Conservation (phyloP, 2,113 vertebrate species). For the Mandrillus leucophaeus region DNA sequence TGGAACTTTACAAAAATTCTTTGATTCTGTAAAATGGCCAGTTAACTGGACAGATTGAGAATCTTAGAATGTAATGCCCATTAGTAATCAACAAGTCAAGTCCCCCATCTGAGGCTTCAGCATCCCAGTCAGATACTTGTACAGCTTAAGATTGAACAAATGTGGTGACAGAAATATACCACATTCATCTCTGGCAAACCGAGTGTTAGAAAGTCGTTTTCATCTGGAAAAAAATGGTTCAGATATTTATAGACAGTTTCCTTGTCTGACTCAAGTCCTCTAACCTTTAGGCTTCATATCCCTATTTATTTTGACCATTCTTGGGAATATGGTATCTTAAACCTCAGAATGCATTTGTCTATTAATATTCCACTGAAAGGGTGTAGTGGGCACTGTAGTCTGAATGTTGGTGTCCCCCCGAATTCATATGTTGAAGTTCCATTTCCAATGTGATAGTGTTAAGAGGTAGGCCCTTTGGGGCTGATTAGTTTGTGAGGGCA, state of each 20-base stretch:
- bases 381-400: background rate
- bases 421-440: background rate
- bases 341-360: background rate
- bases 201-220: background rate
- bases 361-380: background rate
- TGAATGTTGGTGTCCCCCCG: background rate
- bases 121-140: background rate
- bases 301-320: background rate
- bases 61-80: background rate
- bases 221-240: background rate
- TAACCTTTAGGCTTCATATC: background rate
- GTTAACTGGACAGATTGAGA: background rate
- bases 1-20: background rate
- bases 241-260: background rate
- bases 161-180: background rate
- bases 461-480: background rate
- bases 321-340: background rate
- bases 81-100: background rate
- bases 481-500: background rate
- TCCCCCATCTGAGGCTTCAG: background rate
- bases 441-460: background rate
- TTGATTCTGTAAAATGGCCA: background rate
- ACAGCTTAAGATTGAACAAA: background rate
- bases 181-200: constrained; percentile 16
- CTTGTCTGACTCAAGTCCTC: background rate